Base-by-base conservation (phyloP, 2,888 invertebrate species). In the Odiellus spinosus region DNA sequence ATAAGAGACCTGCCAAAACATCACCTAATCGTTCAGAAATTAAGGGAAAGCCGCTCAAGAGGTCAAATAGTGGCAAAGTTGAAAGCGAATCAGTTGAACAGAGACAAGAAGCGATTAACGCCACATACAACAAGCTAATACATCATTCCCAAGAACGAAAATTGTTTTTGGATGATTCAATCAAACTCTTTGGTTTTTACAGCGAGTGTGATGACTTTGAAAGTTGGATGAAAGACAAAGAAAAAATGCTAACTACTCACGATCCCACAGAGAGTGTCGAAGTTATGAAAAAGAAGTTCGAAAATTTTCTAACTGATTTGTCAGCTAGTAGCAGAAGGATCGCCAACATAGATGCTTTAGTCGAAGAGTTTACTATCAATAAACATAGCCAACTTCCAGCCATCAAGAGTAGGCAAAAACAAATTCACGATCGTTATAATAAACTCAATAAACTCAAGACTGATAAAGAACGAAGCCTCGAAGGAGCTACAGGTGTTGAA, bases 171-270 rank as follows among this genome's bases (percentile, higher is more conserved):
- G 87, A 88, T 57, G 95, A 95, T 63, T 84, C 93, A 0, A 87
- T 91, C 58, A 77, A 85, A 57, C 70, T 95, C 48, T 93, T 84
- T 68, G 82, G 82, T 45, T 93, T 96, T 72, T 91, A 87, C 68
- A 77, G 85, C 10, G 95, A 96, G 63, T 96, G 96, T 66, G 93
- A 95, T 60, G 91, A 91, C 67, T 93, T 98, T 63, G 93, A 95
- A 66, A 80, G 80, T 58, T 98, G 96, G 95, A 90, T 95, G 67
- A 82, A 80, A 59, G 95, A 95, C 55, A 91, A 91, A 57, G 91
- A 93, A 63, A 79, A 81, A 61, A 75, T 91, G 71, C 71, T 91
- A 46, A 71, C 81, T 40, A 74, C 80, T 3, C 83, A 86, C 43
- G 90, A 91, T 52, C 76, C 79, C 1, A 76, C 77, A 12, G 90